phyloP scores from a whole-genome alignment of 2,113 vertebrate species.

The Ammodytes dubius region DNA sequence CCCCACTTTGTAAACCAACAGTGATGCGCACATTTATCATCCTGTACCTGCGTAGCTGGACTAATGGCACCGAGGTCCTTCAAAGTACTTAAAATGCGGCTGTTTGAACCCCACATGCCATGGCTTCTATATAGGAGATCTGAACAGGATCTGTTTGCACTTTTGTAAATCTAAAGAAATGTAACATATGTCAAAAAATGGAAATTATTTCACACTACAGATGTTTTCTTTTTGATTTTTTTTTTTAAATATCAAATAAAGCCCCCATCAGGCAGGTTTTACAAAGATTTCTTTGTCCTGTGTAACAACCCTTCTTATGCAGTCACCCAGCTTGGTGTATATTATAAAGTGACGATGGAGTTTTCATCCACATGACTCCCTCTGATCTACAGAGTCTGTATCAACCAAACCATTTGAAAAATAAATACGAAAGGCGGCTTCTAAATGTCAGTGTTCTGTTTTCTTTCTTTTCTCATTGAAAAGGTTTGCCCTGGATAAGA shows the following conservation, averaged over 20 bases:
- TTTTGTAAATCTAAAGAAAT: conserved; percentile 81
- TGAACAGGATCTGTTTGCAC: conserved; percentile 78
- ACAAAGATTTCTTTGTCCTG: conserved; percentile 49
- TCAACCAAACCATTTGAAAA: conserved; percentile 78
- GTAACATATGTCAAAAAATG: conserved; percentile 72
- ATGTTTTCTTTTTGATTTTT: conserved; percentile 70
- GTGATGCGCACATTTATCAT: conserved; percentile 86
- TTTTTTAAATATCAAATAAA: conserved; percentile 43
- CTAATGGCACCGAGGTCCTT: conserved; percentile 42
- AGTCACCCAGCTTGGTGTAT: conserved; percentile 58
- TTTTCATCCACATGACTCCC: conserved; percentile 64
- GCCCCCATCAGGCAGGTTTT: conserved; percentile 42
- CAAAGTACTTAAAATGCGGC: conserved; percentile 33
- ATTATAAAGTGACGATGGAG: conserved; percentile 52
- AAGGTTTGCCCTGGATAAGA: not conserved
- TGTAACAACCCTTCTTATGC: conserved; percentile 46
- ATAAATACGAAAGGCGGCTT: conserved; percentile 82
- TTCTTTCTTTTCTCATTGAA: not conserved
- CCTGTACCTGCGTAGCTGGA: conserved; percentile 76
- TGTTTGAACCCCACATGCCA: conserved; percentile 47
- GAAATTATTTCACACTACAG: conserved; percentile 66
- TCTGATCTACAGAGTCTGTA: conserved; percentile 75
- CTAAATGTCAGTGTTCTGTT: conserved; percentile 45
- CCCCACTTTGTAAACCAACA: conserved; percentile 83
- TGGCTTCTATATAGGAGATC: conserved; percentile 56